These are phyloP conservation scores for Podarcis cretensis DNA, from an alignment of 2,113 vertebrate genomes.

Conservation along the genomic window DNA sequence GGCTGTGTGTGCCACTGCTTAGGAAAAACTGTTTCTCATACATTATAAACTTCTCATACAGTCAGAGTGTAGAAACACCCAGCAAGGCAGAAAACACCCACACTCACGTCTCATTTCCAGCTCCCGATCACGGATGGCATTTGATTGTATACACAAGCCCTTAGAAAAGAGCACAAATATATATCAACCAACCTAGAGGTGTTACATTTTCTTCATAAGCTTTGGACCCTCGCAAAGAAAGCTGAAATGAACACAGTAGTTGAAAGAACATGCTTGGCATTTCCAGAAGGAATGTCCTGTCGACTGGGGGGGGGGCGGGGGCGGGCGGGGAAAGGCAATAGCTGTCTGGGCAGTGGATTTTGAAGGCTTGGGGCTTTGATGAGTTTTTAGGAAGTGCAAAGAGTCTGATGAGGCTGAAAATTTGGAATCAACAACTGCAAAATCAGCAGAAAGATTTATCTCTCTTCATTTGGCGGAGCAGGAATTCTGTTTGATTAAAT, in stretches of 20 bases:
- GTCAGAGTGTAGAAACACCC: background rate
- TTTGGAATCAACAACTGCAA: conserved; percentile 31
- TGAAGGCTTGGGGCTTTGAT: conserved; percentile 25
- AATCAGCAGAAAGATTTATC: conserved; percentile 52
- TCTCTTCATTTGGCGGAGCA: conserved; percentile 54
- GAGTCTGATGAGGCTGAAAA: conserved; percentile 49
- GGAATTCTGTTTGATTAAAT: conserved; percentile 55
- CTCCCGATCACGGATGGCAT: background rate
- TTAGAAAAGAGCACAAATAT: conserved; percentile 24
- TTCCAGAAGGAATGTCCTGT: conserved; percentile 37
- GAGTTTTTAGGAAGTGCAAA: conserved; percentile 33
- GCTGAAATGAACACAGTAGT: conserved; percentile 50
- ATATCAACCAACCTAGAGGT: conserved; percentile 12
- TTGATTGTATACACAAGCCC: background rate
- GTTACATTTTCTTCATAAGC: conserved; percentile 33
- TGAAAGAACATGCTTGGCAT: conserved; percentile 55
- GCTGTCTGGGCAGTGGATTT: conserved; percentile 35
- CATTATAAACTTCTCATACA: background rate
- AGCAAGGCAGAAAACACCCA: background rate
- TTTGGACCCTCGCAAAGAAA: conserved; percentile 30
- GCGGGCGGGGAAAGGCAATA: conserved; percentile 5
- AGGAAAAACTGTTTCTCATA: background rate
- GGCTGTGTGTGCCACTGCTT: background rate
- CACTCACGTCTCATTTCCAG: background rate
- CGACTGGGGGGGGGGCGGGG: conserved; percentile 19